A percentile compares a stretch with the other conserved stretches of the same genome.
Conservation (phyloP, 2,888 invertebrate species). For the Campoletis raptor region DNA sequence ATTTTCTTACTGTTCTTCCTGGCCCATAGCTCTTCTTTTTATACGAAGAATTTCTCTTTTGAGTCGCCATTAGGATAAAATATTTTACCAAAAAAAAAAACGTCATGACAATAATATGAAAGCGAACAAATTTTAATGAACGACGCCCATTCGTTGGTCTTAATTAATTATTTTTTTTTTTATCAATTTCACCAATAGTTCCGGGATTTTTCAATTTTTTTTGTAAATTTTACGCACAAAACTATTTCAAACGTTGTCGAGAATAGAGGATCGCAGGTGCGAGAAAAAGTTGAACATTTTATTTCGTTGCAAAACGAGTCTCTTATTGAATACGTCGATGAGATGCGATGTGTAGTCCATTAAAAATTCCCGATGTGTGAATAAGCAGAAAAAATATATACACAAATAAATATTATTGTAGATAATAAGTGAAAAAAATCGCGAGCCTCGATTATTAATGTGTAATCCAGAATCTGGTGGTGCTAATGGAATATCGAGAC, state of each 20-base stretch:
- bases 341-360: background rate
- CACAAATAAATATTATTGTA: background rate
- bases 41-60: background rate
- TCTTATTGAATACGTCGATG: background rate
- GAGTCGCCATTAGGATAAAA: background rate
- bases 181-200: background rate
- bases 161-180: too few relatives aligned
- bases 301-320: background rate
- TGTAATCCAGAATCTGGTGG: constrained; percentile 45
- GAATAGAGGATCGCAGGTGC: background rate
- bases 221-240: constrained; percentile 1
- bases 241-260: background rate
- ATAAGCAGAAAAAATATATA: background rate
- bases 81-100: background rate
- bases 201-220: background rate
- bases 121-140: background rate
- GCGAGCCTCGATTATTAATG: constrained; percentile 24
- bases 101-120: constrained; percentile 35
- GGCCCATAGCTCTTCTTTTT: background rate
- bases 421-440: background rate
- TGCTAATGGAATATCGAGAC: constrained; percentile 52
- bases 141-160: background rate
- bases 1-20: constrained; percentile 2
- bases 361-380: background rate
- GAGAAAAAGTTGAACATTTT: background rate